Evolutionary conservation across 1,140 invertebrate genomes (phyloP).

Genomic region (Trichonephila inaurata): DNA sequence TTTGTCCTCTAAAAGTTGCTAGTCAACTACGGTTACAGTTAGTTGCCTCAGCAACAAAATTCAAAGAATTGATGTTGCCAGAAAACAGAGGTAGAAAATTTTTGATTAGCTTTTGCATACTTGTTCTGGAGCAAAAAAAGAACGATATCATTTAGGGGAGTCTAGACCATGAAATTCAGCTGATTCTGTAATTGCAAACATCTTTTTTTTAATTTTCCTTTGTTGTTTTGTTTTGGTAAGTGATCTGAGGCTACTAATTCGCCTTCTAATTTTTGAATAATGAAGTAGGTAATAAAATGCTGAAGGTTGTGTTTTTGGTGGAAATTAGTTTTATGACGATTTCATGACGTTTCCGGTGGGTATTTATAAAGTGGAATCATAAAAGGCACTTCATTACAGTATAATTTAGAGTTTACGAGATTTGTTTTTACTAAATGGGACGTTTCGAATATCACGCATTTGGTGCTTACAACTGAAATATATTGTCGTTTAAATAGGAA

Average conservation of each 20-base stretch:
- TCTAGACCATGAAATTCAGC: not conserved
- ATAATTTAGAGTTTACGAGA: not conserved
- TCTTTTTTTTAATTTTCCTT: not conserved
- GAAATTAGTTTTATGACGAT: slow-evolving; percentile 12
- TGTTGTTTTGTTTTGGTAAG: not conserved
- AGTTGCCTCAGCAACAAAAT: not conserved
- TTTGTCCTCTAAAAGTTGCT: not conserved
- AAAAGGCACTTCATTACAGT: not conserved
- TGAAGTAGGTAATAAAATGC: not conserved
- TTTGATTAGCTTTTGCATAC: not conserved
- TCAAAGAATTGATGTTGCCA: too few relatives aligned
- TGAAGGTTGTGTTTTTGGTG: not conserved
- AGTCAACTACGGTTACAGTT: not conserved
- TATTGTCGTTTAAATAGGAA: not conserved
- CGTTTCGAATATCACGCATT: too few relatives aligned
- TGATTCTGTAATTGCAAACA: not conserved
- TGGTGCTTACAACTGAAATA: not conserved
- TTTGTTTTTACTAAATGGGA: not conserved
- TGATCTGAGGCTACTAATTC: not conserved
- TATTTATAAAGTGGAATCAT: not conserved
- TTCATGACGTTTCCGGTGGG: not conserved
- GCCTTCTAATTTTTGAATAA: not conserved
- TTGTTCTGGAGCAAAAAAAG: not conserved
- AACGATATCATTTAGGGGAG: not conserved
- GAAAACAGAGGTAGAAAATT: too few relatives aligned